phyloP scores from a whole-genome alignment of 2,113 vertebrate genomes.

The Xiphias gladius region DNA sequence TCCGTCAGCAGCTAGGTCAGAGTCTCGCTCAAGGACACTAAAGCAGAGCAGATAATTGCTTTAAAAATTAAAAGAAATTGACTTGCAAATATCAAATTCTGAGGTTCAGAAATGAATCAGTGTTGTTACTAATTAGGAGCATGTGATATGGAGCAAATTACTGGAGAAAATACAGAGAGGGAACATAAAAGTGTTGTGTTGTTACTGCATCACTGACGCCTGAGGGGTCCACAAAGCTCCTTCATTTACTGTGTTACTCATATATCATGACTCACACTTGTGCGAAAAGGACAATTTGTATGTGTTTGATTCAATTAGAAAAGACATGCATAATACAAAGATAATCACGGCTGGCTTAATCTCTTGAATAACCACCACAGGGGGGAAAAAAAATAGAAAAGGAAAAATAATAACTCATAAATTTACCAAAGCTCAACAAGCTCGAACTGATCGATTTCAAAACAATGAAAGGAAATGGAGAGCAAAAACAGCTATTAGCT shows the following conservation, averaged over 20 bases:
- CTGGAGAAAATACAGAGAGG: background rate
- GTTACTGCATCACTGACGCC: background rate
- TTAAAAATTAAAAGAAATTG: constrained; percentile 1
- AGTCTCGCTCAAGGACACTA: constrained; percentile 8
- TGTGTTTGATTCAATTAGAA: constrained; percentile 56
- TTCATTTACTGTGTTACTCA: constrained; percentile 33
- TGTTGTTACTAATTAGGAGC: constrained; percentile 12
- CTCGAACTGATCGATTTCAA: constrained; percentile 44
- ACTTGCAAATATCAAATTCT: background rate
- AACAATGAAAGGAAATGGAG: constrained; percentile 9
- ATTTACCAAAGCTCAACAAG: constrained; percentile 24
- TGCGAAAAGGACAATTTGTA: constrained; percentile 49
- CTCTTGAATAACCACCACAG: constrained; percentile 12
- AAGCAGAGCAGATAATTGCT: background rate
- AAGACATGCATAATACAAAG: constrained; percentile 29
- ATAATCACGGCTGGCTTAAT: constrained; percentile 31
- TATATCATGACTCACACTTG: constrained; percentile 41
- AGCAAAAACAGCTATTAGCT: constrained; percentile 42
- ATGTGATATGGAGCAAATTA: constrained; percentile 5
- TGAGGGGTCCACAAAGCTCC: constrained; percentile 4
- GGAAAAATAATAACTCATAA: background rate
- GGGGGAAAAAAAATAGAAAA: background rate
- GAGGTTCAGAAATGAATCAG: background rate
- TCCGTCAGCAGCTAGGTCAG: background rate
- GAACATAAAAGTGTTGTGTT: background rate